phyloP scores from a whole-genome alignment of 92 coral and sea anemone species.

The Scolanthus callimorphus region DNA sequence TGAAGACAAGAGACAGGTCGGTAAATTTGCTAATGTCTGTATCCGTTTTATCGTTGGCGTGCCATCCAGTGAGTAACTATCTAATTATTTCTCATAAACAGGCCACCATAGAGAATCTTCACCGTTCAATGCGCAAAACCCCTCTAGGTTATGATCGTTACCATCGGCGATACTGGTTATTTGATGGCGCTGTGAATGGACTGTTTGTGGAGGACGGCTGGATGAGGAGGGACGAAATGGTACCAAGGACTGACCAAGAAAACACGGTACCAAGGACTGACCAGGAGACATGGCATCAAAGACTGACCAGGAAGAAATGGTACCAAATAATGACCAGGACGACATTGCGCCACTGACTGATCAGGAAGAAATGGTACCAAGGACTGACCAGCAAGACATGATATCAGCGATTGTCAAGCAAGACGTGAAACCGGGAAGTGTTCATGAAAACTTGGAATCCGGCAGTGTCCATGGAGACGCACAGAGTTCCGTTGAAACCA shows the following conservation, averaged over 20 bases:
- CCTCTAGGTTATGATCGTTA: constrained; percentile 85
- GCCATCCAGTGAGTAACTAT: too few relatives aligned
- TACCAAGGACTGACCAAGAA: too few relatives aligned
- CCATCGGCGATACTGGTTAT: constrained; percentile 88
- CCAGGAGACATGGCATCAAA: background rate
- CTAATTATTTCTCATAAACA: too few relatives aligned
- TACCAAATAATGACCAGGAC: background rate
- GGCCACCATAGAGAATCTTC: constrained; percentile 42
- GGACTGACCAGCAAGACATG: too few relatives aligned
- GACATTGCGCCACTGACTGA: too few relatives aligned
- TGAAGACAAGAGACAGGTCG: constrained; percentile 14
- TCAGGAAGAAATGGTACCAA: background rate
- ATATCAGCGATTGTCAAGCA: too few relatives aligned
- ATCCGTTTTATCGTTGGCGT: background rate
- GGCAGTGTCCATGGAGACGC: too few relatives aligned
- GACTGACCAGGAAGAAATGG: background rate
- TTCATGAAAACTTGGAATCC: too few relatives aligned
- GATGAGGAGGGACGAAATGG: constrained; percentile 29
- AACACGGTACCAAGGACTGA: constrained; percentile 2
- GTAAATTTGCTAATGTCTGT: background rate
- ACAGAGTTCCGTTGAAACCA: too few relatives aligned
- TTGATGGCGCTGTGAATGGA: constrained; percentile 51
- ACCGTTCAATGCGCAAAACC: constrained; percentile 37
- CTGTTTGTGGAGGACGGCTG: constrained; percentile 83
- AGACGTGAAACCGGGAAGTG: too few relatives aligned